Conservation (phyloP, 2,888 invertebrate species). For the Pogonocherus hispidulus region DNA sequence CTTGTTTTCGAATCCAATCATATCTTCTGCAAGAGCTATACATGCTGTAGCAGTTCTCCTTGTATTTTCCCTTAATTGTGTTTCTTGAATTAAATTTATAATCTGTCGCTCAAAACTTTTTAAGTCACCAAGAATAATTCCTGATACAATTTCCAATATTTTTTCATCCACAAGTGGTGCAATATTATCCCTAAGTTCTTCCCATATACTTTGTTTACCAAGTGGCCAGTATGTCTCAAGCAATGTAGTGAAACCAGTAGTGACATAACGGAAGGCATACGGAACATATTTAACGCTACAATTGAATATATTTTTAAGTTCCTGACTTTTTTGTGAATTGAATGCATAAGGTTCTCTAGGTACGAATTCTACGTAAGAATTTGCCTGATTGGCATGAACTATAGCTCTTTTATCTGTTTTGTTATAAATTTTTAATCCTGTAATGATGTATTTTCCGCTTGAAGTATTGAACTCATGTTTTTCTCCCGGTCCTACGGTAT, state of each 20-base stretch:
- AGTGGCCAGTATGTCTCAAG: conserved; percentile 23
- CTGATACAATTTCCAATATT: conserved; percentile 3
- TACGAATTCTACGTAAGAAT: background rate
- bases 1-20: conserved; percentile 21
- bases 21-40: conserved; percentile 25
- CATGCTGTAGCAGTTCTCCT: conserved; percentile 16
- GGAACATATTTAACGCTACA: conserved; percentile 14
- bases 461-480: conserved; percentile 13
- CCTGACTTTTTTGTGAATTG: background rate
- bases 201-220: conserved; percentile 4
- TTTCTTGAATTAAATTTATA: background rate
- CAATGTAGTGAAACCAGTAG: background rate
- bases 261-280: no score
- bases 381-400: background rate
- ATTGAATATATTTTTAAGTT: background rate
- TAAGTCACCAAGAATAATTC: conserved; percentile 2
- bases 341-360: no score
- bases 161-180: conserved; percentile 1
- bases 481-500: conserved; percentile 25
- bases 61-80: background rate
- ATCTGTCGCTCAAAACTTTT: conserved; percentile 6
- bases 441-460: conserved; percentile 20
- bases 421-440: conserved; percentile 28
- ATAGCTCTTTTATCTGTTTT: conserved; percentile 25
- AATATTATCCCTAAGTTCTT: conserved; percentile 9